phyloP scores from a whole-genome alignment of 2,113 vertebrate species.

The Camelus bactrianus region DNA sequence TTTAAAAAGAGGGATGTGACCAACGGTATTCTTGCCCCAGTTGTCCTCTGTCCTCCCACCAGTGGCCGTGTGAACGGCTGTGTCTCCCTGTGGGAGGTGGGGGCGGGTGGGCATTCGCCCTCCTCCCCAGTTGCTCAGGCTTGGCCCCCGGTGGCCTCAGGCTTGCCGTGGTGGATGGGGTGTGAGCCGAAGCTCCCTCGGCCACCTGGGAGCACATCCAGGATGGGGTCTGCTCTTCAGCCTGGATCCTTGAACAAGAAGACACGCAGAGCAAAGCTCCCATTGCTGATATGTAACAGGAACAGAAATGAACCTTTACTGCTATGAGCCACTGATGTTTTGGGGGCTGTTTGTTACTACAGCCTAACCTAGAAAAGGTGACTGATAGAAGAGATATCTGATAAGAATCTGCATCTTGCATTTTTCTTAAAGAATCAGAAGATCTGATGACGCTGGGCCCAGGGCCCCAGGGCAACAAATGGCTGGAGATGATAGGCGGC shows the following conservation, averaged over 20 bases:
- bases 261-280: neutral
- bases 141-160: no score
- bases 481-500: neutral
- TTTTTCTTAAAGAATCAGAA: neutral
- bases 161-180: neutral
- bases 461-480: neutral
- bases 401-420: neutral
- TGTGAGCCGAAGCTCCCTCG: neutral
- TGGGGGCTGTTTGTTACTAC: neutral
- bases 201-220: neutral
- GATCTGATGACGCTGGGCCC: neutral
- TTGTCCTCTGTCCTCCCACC: neutral
- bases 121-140: neutral
- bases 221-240: neutral
- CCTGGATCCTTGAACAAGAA: neutral
- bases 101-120: fast-evolving
- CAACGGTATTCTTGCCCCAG: neutral
- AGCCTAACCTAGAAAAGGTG: neutral
- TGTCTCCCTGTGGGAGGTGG: fast-evolving
- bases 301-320: neutral
- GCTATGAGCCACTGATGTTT: neutral
- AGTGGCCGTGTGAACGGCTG: fast-evolving
- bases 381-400: neutral
- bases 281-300: fast-evolving
- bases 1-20: neutral